Base-by-base conservation (phyloP, 2,797 vertebrate genomes). In the Anabacerthia variegaticeps region DNA sequence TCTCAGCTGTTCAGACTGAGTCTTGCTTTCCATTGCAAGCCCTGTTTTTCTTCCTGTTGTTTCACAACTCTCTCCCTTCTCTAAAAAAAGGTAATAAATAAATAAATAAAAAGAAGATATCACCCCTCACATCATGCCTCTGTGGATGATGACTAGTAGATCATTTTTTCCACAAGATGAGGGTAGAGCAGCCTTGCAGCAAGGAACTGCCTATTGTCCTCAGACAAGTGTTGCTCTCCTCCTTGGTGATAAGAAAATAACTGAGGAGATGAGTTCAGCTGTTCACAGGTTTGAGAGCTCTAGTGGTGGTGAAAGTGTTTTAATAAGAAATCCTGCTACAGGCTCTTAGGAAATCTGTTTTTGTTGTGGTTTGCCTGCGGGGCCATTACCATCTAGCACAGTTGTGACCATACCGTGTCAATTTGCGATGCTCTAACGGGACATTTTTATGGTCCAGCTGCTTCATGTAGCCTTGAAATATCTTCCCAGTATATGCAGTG, bases 21-120 rank as follows among this genome's bases (percentile, higher is more conserved):
- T 69, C 89, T 88, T 90, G 85, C 88, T 96, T 96, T 96, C 91
- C 95, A 92, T 86, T 95, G 80, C 73, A 41, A 95, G 61, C 80
- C 71, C 79, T 93, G 88, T 93, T 96, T 94, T 95, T 78, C 76
- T 96, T 94, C 91, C 93, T 88, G 61, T 34, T 93, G 63, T 94
- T 95, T 95, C 91, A 95, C 85, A 95, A 88, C 83, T 81, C 48
- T 75, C 51, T 89, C 44, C 37, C 61, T 37, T 7, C 16, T 34
- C 65, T 59, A 68, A 84, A 93, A 86, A 43, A 13, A 2, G 17
- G 10, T 6, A 44, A 43, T 48, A 36, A 41, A 44, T 37, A 39
- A 34, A 22, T 28, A 8, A 2, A 10, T 18, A 32, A 44, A 36
- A 49, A 16, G 23, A 1, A 80, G 30, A 23, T 18, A 37, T 46